phyloP scores from a whole-genome alignment of 2,113 vertebrate genomes.

The Lutjanus erythropterus region DNA sequence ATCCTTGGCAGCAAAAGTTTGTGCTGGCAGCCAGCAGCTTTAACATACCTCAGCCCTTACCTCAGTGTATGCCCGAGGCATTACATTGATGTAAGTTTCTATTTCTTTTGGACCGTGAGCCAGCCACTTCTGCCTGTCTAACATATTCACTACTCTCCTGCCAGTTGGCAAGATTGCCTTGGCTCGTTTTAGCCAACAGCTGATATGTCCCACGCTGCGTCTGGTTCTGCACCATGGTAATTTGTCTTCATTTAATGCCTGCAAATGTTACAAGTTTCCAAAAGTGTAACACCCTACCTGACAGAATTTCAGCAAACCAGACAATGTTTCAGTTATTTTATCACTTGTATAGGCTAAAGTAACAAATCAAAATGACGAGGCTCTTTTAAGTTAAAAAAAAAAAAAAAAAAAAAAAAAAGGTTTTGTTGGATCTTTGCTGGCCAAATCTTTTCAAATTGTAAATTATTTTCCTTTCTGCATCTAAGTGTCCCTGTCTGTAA shows the following conservation, averaged over 20 bases:
- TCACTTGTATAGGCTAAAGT: background rate
- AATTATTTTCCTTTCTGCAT: background rate
- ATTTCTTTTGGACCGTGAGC: conserved; percentile 26
- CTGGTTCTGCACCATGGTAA: conserved; percentile 24
- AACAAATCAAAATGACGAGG: background rate
- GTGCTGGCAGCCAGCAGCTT: conserved; percentile 11
- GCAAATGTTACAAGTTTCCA: conserved; percentile 9
- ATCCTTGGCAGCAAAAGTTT: conserved; percentile 23
- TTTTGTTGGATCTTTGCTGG: background rate
- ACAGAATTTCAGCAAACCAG: background rate
- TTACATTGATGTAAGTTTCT: conserved; percentile 22
- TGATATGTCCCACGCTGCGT: conserved; percentile 12
- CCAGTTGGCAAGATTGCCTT: conserved; percentile 60
- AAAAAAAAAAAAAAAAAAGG: background rate
- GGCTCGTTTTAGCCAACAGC: conserved; percentile 24
- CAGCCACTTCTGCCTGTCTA: conserved; percentile 15
- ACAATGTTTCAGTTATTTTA: background rate
- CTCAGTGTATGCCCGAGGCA: conserved; percentile 23
- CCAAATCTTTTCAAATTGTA: background rate
- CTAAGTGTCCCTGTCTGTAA: background rate
- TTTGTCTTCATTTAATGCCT: conserved; percentile 44
- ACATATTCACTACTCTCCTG: background rate
- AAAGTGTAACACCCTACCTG: background rate
- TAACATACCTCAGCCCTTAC: conserved; percentile 12
- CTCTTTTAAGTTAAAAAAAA: background rate